Conservation (phyloP, 2,888 invertebrate genomes). For the Monochamus alternatus region DNA sequence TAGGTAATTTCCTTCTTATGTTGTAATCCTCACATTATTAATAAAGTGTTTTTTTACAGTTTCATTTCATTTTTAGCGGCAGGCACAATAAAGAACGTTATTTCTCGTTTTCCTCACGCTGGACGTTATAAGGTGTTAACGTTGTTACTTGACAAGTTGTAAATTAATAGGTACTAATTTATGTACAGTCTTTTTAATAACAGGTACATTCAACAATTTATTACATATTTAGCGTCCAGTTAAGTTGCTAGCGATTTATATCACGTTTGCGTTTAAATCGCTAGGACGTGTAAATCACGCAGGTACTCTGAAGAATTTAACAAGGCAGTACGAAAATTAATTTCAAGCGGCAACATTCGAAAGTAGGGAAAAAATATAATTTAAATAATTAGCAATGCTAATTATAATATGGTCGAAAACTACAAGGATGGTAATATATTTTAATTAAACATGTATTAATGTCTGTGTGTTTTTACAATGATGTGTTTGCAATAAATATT, state of each 20-base stretch:
- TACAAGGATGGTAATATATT: no score
- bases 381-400: no score
- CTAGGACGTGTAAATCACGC: not conserved
- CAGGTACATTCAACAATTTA: conserved; percentile 3
- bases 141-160: not conserved
- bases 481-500: no score
- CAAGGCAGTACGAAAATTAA: not conserved
- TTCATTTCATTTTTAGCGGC: not conserved
- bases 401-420: no score
- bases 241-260: not conserved
- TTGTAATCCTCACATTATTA: no score
- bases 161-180: conserved; percentile 7
- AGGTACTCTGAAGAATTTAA: not conserved
- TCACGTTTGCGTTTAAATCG: not conserved
- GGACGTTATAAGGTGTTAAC: conserved; percentile 7
- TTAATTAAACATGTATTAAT: no score
- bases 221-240: conserved; percentile 10
- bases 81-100: not conserved
- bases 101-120: not conserved
- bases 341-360: not conserved
- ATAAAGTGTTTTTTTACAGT: no score
- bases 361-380: not conserved
- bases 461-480: no score
- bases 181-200: conserved; percentile 4
- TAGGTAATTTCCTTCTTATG: no score